These are phyloP conservation scores for Oncorhynchus masou DNA, from an alignment of 2,113 vertebrate species.

Conservation along the genomic window DNA sequence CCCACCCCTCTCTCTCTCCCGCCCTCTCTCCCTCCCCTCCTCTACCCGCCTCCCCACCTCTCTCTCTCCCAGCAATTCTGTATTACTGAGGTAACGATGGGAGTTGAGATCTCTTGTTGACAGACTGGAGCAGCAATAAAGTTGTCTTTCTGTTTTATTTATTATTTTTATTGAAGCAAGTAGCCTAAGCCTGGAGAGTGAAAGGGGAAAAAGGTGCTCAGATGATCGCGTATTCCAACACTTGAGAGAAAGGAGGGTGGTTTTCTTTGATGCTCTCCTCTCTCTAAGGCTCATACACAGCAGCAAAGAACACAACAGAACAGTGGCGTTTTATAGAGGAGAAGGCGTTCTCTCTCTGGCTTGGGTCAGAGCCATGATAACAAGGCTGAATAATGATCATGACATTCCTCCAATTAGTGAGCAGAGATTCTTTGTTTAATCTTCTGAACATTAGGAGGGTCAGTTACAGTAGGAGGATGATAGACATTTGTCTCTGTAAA, in stretches of 20 bases:
- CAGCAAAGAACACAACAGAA: too few species aligned
- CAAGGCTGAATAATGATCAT: not conserved
- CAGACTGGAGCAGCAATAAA: not conserved
- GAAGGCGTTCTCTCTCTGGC: not conserved
- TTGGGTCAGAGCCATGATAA: constrained; percentile 1
- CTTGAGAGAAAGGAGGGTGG: not conserved
- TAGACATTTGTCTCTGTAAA: not conserved
- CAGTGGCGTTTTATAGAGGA: too few species aligned
- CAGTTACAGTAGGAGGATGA: not conserved
- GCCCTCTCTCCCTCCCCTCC: too few species aligned
- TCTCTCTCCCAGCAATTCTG: not conserved
- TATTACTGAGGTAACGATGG: too few species aligned
- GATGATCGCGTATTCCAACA: too few species aligned
- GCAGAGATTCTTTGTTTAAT: not conserved
- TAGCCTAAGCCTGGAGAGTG: too few species aligned
- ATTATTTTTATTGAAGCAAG: constrained; percentile 12
- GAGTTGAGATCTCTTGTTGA: not conserved
- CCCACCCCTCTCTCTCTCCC: too few species aligned
- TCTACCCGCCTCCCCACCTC: not conserved
- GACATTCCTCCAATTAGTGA: not conserved
- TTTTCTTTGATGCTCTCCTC: too few species aligned
- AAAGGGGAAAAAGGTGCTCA: not conserved
- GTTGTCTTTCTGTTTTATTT: constrained; percentile 24
- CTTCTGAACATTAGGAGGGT: not conserved
- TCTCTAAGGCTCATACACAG: too few species aligned